Percentiles rank a stretch among this genome's conserved stretches.
phyloP scores from a whole-genome alignment of 2,797 vertebrate genomes.

The Allobates femoralis region DNA sequence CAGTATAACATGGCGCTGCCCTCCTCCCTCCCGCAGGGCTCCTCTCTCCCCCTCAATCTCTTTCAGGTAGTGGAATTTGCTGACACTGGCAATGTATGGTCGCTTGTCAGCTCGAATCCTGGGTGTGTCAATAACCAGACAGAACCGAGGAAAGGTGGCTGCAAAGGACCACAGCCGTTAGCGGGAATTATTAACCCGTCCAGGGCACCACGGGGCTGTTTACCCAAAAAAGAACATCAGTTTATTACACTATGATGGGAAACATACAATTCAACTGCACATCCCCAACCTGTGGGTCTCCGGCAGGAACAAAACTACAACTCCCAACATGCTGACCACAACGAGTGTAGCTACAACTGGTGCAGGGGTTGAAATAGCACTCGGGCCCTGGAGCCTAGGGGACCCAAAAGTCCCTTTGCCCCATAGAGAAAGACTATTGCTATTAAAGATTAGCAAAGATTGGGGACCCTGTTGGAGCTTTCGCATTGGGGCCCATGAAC shows the following conservation, averaged over 20 bases:
- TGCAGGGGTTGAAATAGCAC: too few species aligned
- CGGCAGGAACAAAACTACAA: background rate
- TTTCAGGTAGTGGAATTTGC: conserved; percentile 82
- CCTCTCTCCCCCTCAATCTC: conserved; percentile 59
- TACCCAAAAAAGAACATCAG: background rate
- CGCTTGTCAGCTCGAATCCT: conserved; percentile 72
- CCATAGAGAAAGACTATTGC: too few species aligned
- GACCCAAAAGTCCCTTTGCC: too few species aligned
- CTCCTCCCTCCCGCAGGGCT: conserved; percentile 65
- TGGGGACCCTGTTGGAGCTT: too few species aligned
- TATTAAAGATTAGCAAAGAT: too few species aligned
- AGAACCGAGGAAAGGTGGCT: conserved; percentile 68
- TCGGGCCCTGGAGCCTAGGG: too few species aligned
- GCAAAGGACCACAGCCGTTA: conserved; percentile 61
- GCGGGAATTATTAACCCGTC: conserved; percentile 31
- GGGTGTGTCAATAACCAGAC: conserved; percentile 69
- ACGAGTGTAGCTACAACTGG: too few species aligned
- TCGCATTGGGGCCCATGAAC: too few species aligned
- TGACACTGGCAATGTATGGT: conserved; percentile 71
- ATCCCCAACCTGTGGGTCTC: background rate
- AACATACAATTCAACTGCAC: background rate
- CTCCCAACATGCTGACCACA: background rate
- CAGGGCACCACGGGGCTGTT: background rate
- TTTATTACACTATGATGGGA: background rate
- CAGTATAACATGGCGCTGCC: conserved; percentile 57